Base-by-base conservation (phyloP, 1,140 invertebrate species). In the Portunus trituberculatus region DNA sequence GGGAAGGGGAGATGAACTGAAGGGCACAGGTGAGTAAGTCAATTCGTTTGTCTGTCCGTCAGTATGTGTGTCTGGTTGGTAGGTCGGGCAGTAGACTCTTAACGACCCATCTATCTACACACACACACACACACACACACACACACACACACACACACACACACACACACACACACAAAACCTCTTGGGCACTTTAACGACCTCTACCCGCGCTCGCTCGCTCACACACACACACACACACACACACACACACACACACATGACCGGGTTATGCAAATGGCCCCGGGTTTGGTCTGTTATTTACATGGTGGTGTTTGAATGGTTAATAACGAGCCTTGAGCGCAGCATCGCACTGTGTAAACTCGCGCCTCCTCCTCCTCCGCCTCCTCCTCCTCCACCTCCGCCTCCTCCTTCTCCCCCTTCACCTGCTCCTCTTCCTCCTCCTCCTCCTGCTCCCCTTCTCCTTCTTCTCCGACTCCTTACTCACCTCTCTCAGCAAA, bases 221-320 rank as follows among this genome's bases (percentile, higher is more conserved):
- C 83, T 4, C 83, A 39, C 84, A 39, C 31, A 46, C 84, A 46
- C 8, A 76, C 67, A 76, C 67, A 76, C 67, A 76, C 67, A 76
- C 67, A 76, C 67, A 76, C 25, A 76, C 67, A 76, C 67, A 76
- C 67, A 92, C 59, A 94, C 93, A 93, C 92, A 91, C 59, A 91
- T 90, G 52, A 91, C 90, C 88, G 76, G 59, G 29, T 87, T 94
- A 94, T 94, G 93, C 93, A 94, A 94, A 94, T 94, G 93, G 46
- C 59, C 48, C 48, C 45, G 84, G 32, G 91, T 31, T 83, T 6
- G 32, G 67, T 45, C 45, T 88, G 93, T 86, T 93, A 88, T 93
- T 93, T 93, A 93, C 84, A 52, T 93, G 84, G 83, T 48, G 52
- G 32, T 93, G 83, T 93, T 88, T 91, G 93, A 83, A 83, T 94